These are phyloP conservation scores for Dexiosoma caninum DNA, from an alignment of 2,888 invertebrate genomes.

Conservation along the genomic window DNA sequence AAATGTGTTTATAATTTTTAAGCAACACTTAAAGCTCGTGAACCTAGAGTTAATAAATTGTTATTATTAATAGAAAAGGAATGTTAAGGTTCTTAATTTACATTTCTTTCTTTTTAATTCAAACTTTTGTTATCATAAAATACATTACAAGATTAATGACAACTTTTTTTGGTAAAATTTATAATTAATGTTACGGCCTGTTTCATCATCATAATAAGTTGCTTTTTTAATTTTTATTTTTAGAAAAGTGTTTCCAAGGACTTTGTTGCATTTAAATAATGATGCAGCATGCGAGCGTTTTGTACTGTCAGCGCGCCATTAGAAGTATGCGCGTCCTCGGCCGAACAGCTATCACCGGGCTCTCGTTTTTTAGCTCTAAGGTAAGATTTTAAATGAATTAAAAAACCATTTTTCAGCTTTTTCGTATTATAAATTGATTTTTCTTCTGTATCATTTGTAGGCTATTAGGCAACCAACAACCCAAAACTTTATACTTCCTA, in stretches of 20 bases:
- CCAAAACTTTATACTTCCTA: conserved; percentile 78
- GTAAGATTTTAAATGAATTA: conserved; percentile 65
- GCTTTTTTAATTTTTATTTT: conserved; percentile 39
- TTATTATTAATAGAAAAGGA: conserved; percentile 20
- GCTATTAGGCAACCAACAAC: conserved; percentile 78
- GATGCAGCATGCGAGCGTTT: conserved; percentile 84
- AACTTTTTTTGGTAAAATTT: background rate
- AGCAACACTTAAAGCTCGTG: conserved; percentile 27
- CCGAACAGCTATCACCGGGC: conserved; percentile 80
- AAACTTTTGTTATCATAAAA: conserved; percentile 35
- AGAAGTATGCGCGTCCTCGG: conserved; percentile 85
- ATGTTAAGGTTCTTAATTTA: conserved; percentile 49
- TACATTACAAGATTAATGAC: conserved; percentile 40
- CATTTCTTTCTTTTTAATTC: background rate
- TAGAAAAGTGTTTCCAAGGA: conserved; percentile 78
- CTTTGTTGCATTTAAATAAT: conserved; percentile 78
- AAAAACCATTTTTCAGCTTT: background rate
- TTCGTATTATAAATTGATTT: background rate
- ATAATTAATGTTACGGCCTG: background rate
- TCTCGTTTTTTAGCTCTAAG: conserved; percentile 81
- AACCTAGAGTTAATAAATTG: conserved; percentile 30
- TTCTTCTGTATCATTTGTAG: conserved; percentile 64
- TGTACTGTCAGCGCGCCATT: conserved; percentile 89
- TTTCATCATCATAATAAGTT: conserved; percentile 24
- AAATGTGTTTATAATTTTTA: background rate